Conservation (phyloP, 2,113 vertebrate species). For the Struthidea cinerea region DNA sequence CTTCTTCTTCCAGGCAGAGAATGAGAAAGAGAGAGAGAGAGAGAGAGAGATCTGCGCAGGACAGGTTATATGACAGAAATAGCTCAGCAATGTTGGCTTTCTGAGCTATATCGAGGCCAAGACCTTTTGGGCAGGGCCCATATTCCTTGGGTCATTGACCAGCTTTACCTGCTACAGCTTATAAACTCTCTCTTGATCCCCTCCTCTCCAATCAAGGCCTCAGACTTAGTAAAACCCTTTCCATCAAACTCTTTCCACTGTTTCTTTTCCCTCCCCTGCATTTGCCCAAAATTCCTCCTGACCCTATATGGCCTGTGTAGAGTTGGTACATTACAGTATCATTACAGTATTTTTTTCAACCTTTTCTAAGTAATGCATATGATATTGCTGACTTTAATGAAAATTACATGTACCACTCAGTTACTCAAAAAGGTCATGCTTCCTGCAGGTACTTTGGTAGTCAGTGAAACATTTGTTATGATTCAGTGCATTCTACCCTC, state of each 20-base stretch:
- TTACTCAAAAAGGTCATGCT: not conserved
- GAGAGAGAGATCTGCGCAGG: not conserved
- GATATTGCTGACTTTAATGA: not conserved
- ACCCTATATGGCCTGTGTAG: not conserved
- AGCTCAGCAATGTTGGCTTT: not conserved
- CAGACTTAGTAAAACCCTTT: not conserved
- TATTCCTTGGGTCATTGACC: not conserved
- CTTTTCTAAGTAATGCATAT: not conserved
- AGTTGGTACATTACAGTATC: not conserved
- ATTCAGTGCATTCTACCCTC: not conserved
- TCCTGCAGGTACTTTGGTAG: not conserved
- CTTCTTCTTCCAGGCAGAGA: not conserved
- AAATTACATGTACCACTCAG: not conserved
- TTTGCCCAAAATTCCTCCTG: not conserved
- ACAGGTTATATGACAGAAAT: not conserved
- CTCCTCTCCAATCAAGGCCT: not conserved
- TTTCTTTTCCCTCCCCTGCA: rapidly evolving
- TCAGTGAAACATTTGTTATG: not conserved
- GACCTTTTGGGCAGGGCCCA: not conserved
- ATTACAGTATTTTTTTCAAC: not conserved
- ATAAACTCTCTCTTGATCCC: not conserved
- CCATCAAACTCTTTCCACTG: not conserved
- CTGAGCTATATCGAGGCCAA: not conserved
- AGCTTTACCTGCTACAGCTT: not conserved
- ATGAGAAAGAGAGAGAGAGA: not conserved